A percentile compares a stretch with the other conserved stretches of the same genome.
Conservation (phyloP, 2,797 vertebrate genomes). For the Sphenopsis melanotis region DNA sequence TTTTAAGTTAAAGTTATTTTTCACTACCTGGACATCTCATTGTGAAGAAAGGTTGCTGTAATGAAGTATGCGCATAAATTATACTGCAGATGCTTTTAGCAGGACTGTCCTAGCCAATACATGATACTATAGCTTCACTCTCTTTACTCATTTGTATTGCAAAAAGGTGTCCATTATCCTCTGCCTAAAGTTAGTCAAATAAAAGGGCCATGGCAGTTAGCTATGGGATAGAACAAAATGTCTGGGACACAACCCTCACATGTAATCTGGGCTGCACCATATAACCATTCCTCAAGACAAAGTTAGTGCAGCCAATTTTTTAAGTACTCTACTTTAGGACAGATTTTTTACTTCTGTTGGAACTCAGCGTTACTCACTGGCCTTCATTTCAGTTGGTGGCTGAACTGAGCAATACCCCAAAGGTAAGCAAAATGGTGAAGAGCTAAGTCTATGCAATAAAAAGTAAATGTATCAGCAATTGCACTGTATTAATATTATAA, state of each 20-base stretch:
- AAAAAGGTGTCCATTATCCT: not conserved
- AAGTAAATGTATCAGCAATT: slow-evolving; percentile 39
- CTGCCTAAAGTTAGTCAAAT: not conserved
- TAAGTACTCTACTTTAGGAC: not conserved
- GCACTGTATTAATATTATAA: slow-evolving; percentile 27
- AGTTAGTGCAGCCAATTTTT: not conserved
- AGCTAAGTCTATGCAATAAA: slow-evolving; percentile 2
- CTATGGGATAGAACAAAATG: not conserved
- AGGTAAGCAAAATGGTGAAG: not conserved
- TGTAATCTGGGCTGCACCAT: not conserved
- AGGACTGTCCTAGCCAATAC: not conserved
- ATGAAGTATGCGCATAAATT: not conserved
- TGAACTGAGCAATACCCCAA: not conserved
- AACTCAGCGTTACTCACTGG: not conserved
- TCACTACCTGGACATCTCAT: not conserved
- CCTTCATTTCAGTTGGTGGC: not conserved
- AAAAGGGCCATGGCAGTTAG: not conserved
- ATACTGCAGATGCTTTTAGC: not conserved
- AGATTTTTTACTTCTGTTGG: not conserved
- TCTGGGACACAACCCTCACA: not conserved
- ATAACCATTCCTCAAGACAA: not conserved
- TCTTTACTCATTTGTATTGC: not conserved
- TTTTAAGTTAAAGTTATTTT: not conserved
- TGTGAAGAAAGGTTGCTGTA: not conserved
- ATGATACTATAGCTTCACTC: not conserved